Conservation (phyloP, 1,140 invertebrate species). For the Physella acuta region DNA sequence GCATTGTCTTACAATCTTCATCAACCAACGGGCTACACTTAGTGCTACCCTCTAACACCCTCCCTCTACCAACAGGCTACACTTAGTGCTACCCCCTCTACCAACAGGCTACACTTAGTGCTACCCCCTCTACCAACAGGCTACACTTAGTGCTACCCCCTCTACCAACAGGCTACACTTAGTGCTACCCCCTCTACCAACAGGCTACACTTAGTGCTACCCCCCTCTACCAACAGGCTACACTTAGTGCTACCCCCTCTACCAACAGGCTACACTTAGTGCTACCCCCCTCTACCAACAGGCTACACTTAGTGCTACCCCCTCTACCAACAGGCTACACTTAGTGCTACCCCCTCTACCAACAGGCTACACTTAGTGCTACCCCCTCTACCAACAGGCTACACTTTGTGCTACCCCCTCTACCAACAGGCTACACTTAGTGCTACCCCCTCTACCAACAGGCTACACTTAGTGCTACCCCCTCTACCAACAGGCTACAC, state of each 20-base stretch:
- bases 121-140: not conserved
- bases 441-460: not conserved
- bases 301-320: not conserved
- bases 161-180: not conserved
- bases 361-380: not conserved
- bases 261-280: not conserved
- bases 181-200: not conserved
- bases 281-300: not conserved
- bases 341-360: not conserved
- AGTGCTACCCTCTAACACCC: too few relatives aligned
- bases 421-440: not conserved
- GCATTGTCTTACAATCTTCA: too few relatives aligned
- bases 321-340: not conserved
- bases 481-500: not conserved
- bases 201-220: not conserved
- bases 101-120: not conserved
- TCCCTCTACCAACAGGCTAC: too few relatives aligned
- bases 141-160: not conserved
- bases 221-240: not conserved
- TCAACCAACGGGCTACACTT: too few relatives aligned
- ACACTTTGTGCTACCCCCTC: not conserved
- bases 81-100: too few relatives aligned
- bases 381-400: not conserved
- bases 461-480: not conserved
- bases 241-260: not conserved